Conservation (phyloP, 2,113 vertebrate species). For the Etheostoma spectabile region DNA sequence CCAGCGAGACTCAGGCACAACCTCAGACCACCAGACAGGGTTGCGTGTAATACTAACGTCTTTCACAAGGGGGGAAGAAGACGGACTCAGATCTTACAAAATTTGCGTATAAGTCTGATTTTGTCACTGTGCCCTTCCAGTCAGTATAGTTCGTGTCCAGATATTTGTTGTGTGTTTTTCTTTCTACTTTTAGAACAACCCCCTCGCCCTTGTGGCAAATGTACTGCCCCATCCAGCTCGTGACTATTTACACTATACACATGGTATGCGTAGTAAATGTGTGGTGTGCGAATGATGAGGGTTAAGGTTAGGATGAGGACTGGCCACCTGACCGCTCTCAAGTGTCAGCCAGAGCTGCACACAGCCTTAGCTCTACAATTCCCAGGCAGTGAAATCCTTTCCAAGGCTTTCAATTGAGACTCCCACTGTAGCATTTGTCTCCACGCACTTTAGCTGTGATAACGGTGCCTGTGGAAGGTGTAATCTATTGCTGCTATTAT, state of each 20-base stretch:
- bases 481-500: neutral
- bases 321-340: conserved; percentile 31
- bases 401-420: conserved; percentile 46
- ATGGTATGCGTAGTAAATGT: neutral
- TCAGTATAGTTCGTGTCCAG: conserved; percentile 8
- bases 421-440: conserved; percentile 32
- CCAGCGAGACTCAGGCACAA: conserved; percentile 46
- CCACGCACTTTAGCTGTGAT: conserved; percentile 13
- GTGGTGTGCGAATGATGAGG: neutral
- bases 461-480: neutral
- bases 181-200: conserved; percentile 52
- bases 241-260: conserved; percentile 21
- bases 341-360: conserved; percentile 34
- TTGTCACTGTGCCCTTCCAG: conserved; percentile 15
- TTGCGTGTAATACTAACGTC: conserved; percentile 52
- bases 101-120: conserved; percentile 32
- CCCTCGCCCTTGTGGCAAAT: conserved; percentile 16
- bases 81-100: conserved; percentile 49
- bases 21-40: conserved; percentile 61
- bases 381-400: conserved; percentile 27
- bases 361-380: conserved; percentile 13
- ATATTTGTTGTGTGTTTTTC: conserved; percentile 27
- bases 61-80: conserved; percentile 40
- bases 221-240: conserved; percentile 14
- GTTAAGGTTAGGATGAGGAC: neutral